A percentile compares a stretch with the other conserved stretches of the same genome.
phyloP scores from a whole-genome alignment of 2,797 vertebrate genomes.

The Enteromius paludinosus region DNA sequence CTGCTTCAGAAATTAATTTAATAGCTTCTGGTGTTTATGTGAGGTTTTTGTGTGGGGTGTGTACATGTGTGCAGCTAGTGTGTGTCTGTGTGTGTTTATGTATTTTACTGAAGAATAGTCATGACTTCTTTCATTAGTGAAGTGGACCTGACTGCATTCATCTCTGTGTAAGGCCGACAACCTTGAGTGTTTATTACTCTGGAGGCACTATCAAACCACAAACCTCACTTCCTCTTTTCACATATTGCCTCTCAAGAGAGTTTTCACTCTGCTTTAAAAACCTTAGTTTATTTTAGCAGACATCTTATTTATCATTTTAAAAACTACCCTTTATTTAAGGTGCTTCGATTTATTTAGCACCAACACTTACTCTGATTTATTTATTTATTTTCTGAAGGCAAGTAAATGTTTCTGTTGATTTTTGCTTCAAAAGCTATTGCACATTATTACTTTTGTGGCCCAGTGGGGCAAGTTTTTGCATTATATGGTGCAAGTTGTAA shows the following conservation, averaged over 20 bases:
- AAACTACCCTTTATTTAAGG: no score
- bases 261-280: not conserved
- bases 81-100: slow-evolving; percentile 19
- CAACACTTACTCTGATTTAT: not conserved
- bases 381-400: not conserved
- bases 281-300: not conserved
- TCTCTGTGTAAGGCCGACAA: slow-evolving; percentile 48
- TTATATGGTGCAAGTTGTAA: not conserved
- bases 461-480: not conserved
- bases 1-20: slow-evolving; percentile 64
- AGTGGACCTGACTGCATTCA: slow-evolving; percentile 60
- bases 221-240: not conserved
- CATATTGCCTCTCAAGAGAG: not conserved
- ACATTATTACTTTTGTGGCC: not conserved
- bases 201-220: slow-evolving; percentile 30
- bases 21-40: slow-evolving; percentile 50
- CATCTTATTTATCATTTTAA: not conserved
- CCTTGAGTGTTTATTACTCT: slow-evolving; percentile 55
- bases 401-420: not conserved
- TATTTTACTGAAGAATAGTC: slow-evolving; percentile 52
- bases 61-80: slow-evolving; percentile 29
- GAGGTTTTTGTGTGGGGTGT: slow-evolving; percentile 31
- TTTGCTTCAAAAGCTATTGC: not conserved
- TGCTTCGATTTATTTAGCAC: not conserved
- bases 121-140: slow-evolving; percentile 61